Evolutionary conservation across 2,797 vertebrate genomes (phyloP).

Genomic region (Streptopelia turtur): DNA sequence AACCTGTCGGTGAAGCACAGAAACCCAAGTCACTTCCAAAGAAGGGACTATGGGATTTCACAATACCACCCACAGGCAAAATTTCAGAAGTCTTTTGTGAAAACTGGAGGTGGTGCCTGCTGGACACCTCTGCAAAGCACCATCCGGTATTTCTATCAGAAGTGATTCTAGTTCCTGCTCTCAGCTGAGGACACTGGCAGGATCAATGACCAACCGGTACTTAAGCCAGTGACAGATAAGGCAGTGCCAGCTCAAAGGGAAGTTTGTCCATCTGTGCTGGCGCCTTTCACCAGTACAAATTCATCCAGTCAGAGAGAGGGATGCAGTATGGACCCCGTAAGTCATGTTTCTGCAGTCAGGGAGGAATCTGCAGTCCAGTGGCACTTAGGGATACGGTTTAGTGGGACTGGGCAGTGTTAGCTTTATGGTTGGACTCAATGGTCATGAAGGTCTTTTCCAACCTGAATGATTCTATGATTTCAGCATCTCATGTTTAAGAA

Average conservation of each 20-base stretch:
- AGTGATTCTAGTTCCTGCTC: not conserved
- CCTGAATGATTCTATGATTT: not conserved
- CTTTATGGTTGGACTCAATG: not conserved
- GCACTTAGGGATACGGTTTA: not conserved
- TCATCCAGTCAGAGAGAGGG: not conserved
- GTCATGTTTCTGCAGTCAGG: not conserved
- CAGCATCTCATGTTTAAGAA: not conserved
- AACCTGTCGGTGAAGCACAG: not conserved
- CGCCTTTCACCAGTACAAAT: not conserved
- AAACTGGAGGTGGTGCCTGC: not conserved
- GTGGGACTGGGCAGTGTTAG: too few species aligned
- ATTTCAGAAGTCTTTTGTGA: not conserved
- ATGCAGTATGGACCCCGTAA: not conserved
- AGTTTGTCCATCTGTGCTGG: not conserved
- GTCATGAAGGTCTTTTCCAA: not conserved
- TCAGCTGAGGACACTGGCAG: not conserved
- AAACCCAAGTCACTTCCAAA: not conserved
- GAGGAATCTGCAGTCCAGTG: rapidly evolving
- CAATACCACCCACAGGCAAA: not conserved
- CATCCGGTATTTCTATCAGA: not conserved
- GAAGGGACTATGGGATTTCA: not conserved
- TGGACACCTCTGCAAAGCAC: not conserved
- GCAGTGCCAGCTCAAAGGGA: not conserved
- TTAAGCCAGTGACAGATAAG: not conserved
- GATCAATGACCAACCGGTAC: not conserved